phyloP scores from a whole-genome alignment of 2,888 invertebrate genomes.

The Lampropteryx suffumata region DNA sequence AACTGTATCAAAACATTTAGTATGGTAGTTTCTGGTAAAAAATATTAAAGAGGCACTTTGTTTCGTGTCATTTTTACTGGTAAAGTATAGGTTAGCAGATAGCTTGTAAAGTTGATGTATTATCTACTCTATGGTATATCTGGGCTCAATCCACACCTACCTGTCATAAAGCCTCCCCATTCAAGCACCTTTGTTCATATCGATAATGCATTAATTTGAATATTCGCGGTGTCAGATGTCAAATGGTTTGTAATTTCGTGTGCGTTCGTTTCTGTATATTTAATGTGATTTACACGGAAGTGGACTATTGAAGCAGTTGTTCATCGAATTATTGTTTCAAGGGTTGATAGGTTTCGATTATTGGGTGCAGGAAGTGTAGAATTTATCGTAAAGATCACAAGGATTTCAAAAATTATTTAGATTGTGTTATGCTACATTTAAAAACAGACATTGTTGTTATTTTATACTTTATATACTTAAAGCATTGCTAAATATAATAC shows the following conservation, averaged over 20 bases:
- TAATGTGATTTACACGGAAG: conserved; percentile 65
- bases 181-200: conserved; percentile 71
- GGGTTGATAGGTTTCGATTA: conserved; percentile 17
- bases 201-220: conserved; percentile 82
- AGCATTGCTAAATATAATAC: too few relatives aligned
- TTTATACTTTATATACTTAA: too few relatives aligned
- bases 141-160: conserved; percentile 14
- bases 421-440: too few relatives aligned
- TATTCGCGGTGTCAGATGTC: conserved; percentile 83
- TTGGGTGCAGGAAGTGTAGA: neutral
- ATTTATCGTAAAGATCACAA: too few relatives aligned
- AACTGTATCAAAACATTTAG: too few relatives aligned
- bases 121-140: conserved; percentile 14
- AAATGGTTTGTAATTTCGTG: conserved; percentile 80
- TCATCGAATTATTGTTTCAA: conserved; percentile 24
- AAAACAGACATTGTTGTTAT: too few relatives aligned
- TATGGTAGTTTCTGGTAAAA: too few relatives aligned
- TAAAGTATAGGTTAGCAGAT: too few relatives aligned
- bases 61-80: too few relatives aligned
- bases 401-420: too few relatives aligned
- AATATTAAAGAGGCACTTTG: too few relatives aligned
- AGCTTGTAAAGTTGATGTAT: too few relatives aligned
- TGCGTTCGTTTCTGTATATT: conserved; percentile 62
- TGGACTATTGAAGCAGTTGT: conserved; percentile 34
- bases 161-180: conserved; percentile 58